Conservation (phyloP, 2,797 vertebrate species). For the Sphenopsis melanotis region DNA sequence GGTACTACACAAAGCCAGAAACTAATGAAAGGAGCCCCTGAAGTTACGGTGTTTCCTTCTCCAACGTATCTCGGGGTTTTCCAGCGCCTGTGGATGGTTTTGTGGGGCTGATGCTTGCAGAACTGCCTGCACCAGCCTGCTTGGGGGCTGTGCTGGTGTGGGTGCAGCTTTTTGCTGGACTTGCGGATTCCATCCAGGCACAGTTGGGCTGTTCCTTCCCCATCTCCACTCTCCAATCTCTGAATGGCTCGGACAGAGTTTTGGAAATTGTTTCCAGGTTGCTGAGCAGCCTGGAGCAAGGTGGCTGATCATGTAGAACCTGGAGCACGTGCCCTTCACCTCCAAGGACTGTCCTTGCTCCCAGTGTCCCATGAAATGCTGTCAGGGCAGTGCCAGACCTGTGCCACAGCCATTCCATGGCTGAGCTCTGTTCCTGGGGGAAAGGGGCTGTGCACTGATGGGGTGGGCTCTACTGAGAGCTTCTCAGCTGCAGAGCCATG, state of each 20-base stretch:
- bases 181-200: neutral
- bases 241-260: neutral
- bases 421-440: neutral
- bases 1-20: neutral
- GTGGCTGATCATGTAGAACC: neutral
- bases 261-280: neutral
- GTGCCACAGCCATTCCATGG: rapidly evolving
- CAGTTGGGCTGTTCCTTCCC: neutral
- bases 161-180: neutral
- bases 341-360: neutral
- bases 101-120: neutral
- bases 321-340: neutral
- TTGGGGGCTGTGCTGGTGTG: neutral
- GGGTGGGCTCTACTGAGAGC: neutral
- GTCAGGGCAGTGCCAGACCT: neutral
- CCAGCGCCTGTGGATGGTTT: neutral
- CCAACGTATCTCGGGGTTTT: neutral
- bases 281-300: neutral
- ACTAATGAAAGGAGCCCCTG: neutral
- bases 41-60: neutral
- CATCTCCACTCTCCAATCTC: neutral
- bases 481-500: neutral
- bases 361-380: neutral
- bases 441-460: neutral
- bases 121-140: neutral